These are phyloP conservation scores for Lophochroa leadbeateri DNA, from an alignment of 2,113 vertebrate species.

Conservation along the genomic window DNA sequence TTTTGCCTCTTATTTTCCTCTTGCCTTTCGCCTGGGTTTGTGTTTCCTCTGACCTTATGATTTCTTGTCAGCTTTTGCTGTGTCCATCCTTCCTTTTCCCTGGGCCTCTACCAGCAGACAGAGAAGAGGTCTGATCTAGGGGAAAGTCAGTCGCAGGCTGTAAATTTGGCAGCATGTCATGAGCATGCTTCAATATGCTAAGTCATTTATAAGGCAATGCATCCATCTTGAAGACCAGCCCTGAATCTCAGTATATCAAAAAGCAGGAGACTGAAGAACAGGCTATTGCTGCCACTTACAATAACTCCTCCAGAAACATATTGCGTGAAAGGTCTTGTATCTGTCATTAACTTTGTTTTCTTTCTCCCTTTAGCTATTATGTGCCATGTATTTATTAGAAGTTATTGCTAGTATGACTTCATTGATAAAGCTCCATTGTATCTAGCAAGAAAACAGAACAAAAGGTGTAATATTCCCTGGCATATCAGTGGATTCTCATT, in stretches of 20 bases:
- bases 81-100: not conserved
- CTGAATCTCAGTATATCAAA: not conserved
- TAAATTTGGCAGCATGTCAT: not conserved
- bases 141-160: not conserved
- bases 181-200: not conserved
- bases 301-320: not conserved
- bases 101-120: not conserved
- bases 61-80: not conserved
- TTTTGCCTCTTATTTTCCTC: not conserved
- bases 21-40: not conserved
- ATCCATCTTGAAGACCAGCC: not conserved
- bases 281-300: not conserved
- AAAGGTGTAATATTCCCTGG: not conserved
- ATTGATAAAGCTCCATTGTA: slow-evolving; percentile 5
- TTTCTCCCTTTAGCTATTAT: not conserved
- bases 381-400: not conserved
- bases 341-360: slow-evolving; percentile 27
- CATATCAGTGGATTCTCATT: not conserved
- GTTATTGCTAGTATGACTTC: not conserved
- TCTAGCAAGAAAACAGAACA: not conserved
- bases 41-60: not conserved
- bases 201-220: not conserved
- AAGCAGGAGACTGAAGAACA: not conserved
- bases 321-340: not conserved
- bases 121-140: not conserved